Evolutionary conservation across 2,113 vertebrate genomes (phyloP).

Genomic region (Bos javanicus): DNA sequence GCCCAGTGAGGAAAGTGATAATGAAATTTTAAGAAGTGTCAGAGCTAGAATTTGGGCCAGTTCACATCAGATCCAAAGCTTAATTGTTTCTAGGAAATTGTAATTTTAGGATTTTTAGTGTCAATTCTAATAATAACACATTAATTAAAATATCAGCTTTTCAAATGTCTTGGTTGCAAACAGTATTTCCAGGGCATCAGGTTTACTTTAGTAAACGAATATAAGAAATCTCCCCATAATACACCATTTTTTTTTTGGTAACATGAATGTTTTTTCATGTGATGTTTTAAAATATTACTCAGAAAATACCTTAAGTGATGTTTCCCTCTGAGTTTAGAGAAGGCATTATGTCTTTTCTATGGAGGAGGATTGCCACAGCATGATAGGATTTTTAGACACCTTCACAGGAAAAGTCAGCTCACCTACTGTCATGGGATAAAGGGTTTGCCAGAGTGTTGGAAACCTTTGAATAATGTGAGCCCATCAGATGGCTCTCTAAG

Average conservation of each 20-base stretch:
- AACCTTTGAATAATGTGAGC: not conserved
- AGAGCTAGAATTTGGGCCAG: not conserved
- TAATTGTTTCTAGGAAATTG: not conserved
- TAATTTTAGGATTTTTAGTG: not conserved
- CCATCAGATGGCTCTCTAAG: not conserved
- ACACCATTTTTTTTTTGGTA: not conserved
- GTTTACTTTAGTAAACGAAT: not conserved
- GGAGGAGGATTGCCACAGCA: not conserved
- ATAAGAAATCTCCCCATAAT: not conserved
- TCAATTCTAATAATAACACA: not conserved
- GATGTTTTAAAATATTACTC: not conserved
- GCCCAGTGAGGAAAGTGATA: not conserved
- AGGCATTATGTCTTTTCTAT: not conserved
- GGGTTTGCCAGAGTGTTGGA: not conserved
- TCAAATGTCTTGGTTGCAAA: not conserved
- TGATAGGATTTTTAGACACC: not conserved
- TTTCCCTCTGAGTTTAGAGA: not conserved
- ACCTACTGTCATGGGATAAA: not conserved
- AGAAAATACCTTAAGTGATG: not conserved
- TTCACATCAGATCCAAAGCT: not conserved
- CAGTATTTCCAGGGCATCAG: not conserved
- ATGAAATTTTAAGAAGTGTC: not conserved
- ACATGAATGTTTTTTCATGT: not conserved
- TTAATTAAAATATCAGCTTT: not conserved
- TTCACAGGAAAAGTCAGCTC: not conserved